phyloP scores from a whole-genome alignment of 2,113 vertebrate genomes.

The Carollia perspicillata region DNA sequence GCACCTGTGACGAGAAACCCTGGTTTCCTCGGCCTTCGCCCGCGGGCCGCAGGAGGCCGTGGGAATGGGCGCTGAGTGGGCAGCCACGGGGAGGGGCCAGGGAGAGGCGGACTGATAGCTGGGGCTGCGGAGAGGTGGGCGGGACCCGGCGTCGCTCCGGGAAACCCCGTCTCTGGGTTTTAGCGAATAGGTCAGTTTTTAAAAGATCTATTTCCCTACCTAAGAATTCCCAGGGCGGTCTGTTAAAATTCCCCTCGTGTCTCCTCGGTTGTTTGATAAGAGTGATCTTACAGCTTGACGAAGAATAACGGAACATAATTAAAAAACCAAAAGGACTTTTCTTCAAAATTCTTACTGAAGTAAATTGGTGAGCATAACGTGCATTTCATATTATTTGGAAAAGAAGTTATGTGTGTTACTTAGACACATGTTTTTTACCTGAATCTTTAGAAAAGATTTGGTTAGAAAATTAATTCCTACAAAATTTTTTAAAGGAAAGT shows the following conservation, averaged over 20 bases:
- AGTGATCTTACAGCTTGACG: background rate
- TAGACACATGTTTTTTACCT: conserved; percentile 10
- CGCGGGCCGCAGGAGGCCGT: background rate
- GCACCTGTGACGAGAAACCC: background rate
- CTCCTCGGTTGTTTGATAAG: background rate
- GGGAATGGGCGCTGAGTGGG: background rate
- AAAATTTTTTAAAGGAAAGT: conserved; percentile 74
- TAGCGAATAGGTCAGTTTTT: too few species aligned
- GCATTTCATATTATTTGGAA: background rate
- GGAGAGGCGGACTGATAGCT: too few species aligned
- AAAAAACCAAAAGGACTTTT: background rate
- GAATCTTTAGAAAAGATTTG: conserved; percentile 41
- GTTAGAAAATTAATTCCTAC: conserved; percentile 3
- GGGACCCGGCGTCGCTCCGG: too few species aligned
- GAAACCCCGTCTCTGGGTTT: background rate
- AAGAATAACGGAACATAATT: background rate
- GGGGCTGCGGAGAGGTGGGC: background rate
- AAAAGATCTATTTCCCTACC: background rate
- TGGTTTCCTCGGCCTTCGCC: background rate
- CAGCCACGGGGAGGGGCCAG: background rate
- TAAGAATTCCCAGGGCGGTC: background rate
- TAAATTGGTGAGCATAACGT: background rate
- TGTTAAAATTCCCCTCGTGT: background rate
- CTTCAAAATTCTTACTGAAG: conserved; percentile 32
- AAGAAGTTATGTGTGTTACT: background rate